Evolutionary conservation across 2,888 invertebrate genomes (phyloP).

Genomic region (Leptothorax acervorum): DNA sequence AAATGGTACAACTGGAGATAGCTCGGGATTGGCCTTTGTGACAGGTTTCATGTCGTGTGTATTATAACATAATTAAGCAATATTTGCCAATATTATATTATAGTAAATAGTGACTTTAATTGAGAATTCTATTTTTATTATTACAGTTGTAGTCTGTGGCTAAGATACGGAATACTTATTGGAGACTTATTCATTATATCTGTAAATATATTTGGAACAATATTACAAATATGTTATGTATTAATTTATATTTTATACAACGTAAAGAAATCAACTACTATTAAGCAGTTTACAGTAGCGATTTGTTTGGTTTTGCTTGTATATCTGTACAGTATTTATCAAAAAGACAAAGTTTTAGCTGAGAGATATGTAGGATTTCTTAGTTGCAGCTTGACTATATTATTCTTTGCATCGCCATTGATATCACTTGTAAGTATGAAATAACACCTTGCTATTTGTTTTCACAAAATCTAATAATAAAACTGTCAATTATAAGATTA

Average conservation of each 20-base stretch:
- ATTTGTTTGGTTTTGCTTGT: slow-evolving; percentile 87
- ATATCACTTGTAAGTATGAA: slow-evolving; percentile 89
- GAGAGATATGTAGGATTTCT: slow-evolving; percentile 89
- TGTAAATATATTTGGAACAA: slow-evolving; percentile 92
- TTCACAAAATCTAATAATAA: neutral
- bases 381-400: slow-evolving; percentile 91
- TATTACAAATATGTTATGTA: slow-evolving; percentile 90
- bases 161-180: slow-evolving; percentile 92
- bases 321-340: slow-evolving; percentile 88
- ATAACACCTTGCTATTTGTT: neutral
- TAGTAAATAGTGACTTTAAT: neutral
- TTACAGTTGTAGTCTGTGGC: slow-evolving; percentile 92
- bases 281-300: slow-evolving; percentile 88
- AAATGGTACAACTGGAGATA: slow-evolving; percentile 92
- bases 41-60: slow-evolving; percentile 92
- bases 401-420: slow-evolving; percentile 94
- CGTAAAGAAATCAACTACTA: slow-evolving; percentile 89
- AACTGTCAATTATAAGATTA: neutral
- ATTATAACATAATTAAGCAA: neutral
- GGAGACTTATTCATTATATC: slow-evolving; percentile 90
- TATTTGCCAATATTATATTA: neutral
- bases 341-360: slow-evolving; percentile 87
- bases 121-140: slow-evolving; percentile 16
- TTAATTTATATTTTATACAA: slow-evolving; percentile 91
- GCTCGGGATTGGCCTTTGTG: slow-evolving; percentile 92